Evolutionary conservation across 2,797 vertebrate species (phyloP).

Genomic region (Sciurus vulgaris): DNA sequence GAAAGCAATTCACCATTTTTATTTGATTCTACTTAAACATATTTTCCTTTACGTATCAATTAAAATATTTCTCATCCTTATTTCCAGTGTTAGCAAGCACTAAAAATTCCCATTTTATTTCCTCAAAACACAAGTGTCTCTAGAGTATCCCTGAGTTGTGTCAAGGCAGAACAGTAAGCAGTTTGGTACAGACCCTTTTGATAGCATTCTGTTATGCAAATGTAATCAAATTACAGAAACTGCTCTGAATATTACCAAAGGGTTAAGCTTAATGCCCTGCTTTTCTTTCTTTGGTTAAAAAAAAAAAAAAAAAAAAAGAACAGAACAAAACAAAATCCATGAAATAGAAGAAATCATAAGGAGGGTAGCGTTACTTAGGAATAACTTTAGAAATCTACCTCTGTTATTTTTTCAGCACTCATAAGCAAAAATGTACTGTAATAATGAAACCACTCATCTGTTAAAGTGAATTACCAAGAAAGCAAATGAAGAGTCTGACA

Average conservation of each 20-base stretch:
- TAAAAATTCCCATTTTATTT: conserved; percentile 45
- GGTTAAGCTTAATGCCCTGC: background rate
- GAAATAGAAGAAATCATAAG: conserved; percentile 8
- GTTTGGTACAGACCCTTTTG: conserved; percentile 2
- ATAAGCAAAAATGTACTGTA: conserved; percentile 66
- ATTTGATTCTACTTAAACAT: conserved; percentile 31
- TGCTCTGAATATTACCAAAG: conserved; percentile 9
- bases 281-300: background rate
- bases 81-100: background rate
- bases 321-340: background rate
- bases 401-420: conserved; percentile 59
- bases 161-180: background rate
- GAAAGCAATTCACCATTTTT: conserved; percentile 35
- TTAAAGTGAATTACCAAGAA: conserved; percentile 79
- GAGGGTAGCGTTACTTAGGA: background rate
- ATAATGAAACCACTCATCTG: conserved; percentile 79
- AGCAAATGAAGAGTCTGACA: conserved; percentile 75
- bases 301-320: background rate
- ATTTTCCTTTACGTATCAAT: conserved; percentile 42
- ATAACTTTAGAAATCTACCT: conserved; percentile 18
- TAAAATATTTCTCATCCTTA: conserved; percentile 7
- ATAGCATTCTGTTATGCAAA: conserved; percentile 23
- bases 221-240: conserved; percentile 7
- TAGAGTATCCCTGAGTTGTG: background rate
- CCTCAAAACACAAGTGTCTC: conserved; percentile 49